phyloP scores from a whole-genome alignment of 2,797 vertebrate genomes.

The Sebastes kiyomatsui region DNA sequence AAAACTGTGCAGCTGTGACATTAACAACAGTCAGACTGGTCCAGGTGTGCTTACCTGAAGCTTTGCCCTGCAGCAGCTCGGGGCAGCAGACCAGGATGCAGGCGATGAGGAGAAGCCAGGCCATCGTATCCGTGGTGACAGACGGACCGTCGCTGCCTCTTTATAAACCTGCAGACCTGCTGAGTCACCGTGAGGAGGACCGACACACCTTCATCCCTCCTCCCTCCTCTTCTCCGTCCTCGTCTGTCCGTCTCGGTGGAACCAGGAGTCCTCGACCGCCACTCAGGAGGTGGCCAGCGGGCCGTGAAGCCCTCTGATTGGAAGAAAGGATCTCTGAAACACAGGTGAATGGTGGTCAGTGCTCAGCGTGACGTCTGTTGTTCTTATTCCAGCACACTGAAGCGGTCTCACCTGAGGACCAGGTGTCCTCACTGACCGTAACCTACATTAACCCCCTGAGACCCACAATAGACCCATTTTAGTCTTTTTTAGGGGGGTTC shows the following conservation, averaged over 20 bases:
- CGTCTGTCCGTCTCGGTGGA: neutral
- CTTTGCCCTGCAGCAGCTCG: conserved; percentile 39
- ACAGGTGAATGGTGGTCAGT: neutral
- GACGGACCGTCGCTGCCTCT: neutral
- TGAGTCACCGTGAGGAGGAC: conserved; percentile 59
- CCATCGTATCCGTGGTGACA: conserved; percentile 54
- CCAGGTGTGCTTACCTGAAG: conserved; percentile 59
- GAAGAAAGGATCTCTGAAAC: conserved; percentile 1
- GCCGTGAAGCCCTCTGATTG: conserved; percentile 42
- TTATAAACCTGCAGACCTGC: conserved; percentile 61
- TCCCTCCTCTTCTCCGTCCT: neutral
- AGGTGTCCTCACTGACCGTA: neutral
- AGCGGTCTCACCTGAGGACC: neutral
- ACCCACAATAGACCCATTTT: too few species aligned
- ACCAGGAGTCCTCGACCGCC: conserved; percentile 39
- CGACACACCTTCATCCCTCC: conserved; percentile 11
- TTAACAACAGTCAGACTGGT: neutral
- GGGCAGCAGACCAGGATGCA: conserved; percentile 52
- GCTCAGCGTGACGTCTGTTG: neutral
- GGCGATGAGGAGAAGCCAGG: conserved; percentile 35
- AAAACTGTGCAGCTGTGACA: too few species aligned
- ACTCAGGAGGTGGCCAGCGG: neutral
- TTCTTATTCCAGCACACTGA: neutral
- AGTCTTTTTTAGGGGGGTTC: fast-evolving
- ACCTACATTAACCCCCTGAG: neutral